Conservation (phyloP, 1,140 invertebrate genomes). For the Tetraneura akinire region DNA sequence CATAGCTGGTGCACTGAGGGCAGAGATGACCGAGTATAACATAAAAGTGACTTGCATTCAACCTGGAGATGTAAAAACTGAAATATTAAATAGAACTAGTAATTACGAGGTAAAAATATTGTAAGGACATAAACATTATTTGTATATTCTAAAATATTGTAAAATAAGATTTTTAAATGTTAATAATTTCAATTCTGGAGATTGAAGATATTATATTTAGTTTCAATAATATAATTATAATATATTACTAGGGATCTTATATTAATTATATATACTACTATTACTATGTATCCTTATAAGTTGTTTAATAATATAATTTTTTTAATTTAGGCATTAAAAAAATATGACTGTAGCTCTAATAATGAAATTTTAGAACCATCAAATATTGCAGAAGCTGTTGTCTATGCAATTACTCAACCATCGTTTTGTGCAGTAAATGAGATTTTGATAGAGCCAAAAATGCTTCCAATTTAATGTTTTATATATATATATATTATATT, state of each 20-base stretch:
- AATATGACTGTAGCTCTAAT: slow-evolving; percentile 52
- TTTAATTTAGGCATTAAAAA: slow-evolving; percentile 53
- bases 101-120: slow-evolving; percentile 53
- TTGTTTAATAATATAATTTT: background rate
- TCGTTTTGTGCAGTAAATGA: slow-evolving; percentile 55
- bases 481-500: no score
- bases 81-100: slow-evolving; percentile 52
- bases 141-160: no score
- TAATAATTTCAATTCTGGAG: no score
- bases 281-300: background rate
- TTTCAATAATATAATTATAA: background rate
- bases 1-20: slow-evolving; percentile 54
- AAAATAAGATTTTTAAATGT: no score
- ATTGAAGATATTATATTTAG: no score
- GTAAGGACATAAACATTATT: background rate
- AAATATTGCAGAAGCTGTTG: slow-evolving; percentile 55
- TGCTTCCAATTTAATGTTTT: slow-evolving; percentile 52
- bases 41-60: slow-evolving; percentile 56
- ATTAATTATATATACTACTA: no score
- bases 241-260: no score
- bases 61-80: slow-evolving; percentile 56
- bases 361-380: slow-evolving; percentile 53
- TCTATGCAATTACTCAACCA: slow-evolving; percentile 55
- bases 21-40: slow-evolving; percentile 53
- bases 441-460: slow-evolving; percentile 55